A percentile compares a stretch with the other conserved stretches of the same genome.
These are phyloP conservation scores for Sylvilagus bachmani DNA, from an alignment of 2,113 vertebrate species.

Conservation along the genomic window DNA sequence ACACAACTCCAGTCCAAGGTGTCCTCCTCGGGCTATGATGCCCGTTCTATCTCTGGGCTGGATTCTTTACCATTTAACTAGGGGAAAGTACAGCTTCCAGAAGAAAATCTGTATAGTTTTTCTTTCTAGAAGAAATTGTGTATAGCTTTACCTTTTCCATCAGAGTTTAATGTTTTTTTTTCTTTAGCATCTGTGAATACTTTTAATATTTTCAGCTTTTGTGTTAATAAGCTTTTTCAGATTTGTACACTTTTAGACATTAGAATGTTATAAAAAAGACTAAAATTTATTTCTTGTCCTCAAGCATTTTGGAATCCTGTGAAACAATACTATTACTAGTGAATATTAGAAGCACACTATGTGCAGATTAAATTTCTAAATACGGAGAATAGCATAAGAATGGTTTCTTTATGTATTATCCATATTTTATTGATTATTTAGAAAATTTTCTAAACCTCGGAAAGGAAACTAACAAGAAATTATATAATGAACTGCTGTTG, in stretches of 20 bases:
- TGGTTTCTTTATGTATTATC: background rate
- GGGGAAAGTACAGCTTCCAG: background rate
- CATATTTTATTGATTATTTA: constrained; percentile 4
- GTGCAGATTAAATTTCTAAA: constrained; percentile 37
- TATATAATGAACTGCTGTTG: background rate
- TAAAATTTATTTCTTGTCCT: background rate
- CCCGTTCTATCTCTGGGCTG: background rate
- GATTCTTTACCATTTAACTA: background rate
- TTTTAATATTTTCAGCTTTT: constrained; percentile 11
- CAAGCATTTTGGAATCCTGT: constrained; percentile 3
- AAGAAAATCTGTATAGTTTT: background rate
- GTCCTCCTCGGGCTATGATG: constrained; percentile 1
- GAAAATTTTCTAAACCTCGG: background rate
- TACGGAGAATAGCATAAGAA: background rate
- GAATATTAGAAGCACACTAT: background rate
- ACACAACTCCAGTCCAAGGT: too few species aligned
- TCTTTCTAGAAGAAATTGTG: background rate
- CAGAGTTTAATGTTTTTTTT: background rate
- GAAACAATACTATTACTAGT: background rate
- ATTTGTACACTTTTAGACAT: constrained; percentile 1
- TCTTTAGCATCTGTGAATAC: background rate
- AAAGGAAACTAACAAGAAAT: background rate
- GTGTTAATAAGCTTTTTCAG: background rate
- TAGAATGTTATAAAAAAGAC: constrained; percentile 17
- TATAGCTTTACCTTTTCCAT: background rate